A percentile compares a stretch with the other conserved stretches of the same genome.
Evolutionary conservation across 1,140 invertebrate species (phyloP).

Genomic region (Ctenoplectra terminalis): DNA sequence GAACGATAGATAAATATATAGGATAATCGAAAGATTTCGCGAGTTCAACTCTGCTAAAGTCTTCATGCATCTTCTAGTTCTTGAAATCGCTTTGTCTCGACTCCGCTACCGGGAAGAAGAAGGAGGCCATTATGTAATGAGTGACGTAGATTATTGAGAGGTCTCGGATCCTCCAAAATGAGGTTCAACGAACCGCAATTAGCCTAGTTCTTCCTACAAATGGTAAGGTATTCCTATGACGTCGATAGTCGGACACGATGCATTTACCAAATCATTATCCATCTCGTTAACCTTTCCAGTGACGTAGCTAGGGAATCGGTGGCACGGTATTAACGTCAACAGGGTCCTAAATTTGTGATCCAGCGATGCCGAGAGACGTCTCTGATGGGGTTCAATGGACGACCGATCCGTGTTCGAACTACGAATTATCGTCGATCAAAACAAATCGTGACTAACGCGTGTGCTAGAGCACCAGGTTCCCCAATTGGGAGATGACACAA

Average conservation of each 20-base stretch:
- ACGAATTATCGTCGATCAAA: slow-evolving; percentile 29
- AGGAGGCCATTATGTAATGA: too few relatives aligned
- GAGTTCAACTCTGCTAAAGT: too few relatives aligned
- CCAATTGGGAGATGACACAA: neutral
- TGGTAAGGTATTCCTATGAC: slow-evolving; percentile 20
- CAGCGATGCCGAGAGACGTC: neutral
- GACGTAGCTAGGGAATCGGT: neutral
- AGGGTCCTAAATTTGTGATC: neutral
- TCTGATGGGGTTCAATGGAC: slow-evolving; percentile 7
- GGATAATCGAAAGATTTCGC: too few relatives aligned
- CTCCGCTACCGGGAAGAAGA: too few relatives aligned
- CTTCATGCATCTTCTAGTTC: too few relatives aligned
- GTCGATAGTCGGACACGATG: slow-evolving; percentile 17
- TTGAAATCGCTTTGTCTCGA: too few relatives aligned
- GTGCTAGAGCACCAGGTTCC: neutral
- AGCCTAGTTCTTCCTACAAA: neutral
- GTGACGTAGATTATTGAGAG: too few relatives aligned
- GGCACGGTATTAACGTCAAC: neutral
- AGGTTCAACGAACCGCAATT: slow-evolving; percentile 43
- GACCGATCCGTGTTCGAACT: slow-evolving; percentile 4
- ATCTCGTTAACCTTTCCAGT: slow-evolving; percentile 28
- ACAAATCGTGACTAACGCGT: slow-evolving; percentile 34
- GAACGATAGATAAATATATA: too few relatives aligned
- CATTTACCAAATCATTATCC: slow-evolving; percentile 21
- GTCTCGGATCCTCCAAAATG: neutral